These are phyloP conservation scores for Scolopax bukidnonensis DNA, from an alignment of 2,797 vertebrate genomes.

Conservation along the genomic window DNA sequence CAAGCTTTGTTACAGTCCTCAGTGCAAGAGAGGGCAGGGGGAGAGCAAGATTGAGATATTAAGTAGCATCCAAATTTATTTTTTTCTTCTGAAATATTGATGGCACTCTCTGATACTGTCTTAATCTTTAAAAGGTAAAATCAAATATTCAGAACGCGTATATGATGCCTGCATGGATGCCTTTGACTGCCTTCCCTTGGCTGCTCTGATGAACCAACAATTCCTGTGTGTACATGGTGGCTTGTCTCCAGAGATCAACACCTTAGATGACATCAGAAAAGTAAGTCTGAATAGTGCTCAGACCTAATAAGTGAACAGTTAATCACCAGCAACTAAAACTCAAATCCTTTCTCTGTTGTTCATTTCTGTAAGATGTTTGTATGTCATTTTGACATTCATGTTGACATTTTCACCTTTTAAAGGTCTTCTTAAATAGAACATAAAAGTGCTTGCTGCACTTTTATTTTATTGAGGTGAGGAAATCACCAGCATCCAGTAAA, in stretches of 20 bases:
- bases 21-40: not conserved
- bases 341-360: not conserved
- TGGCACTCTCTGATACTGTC: not conserved
- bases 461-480: not conserved
- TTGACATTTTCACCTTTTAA: not conserved
- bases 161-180: conserved; percentile 99
- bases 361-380: not conserved
- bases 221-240: conserved; percentile 98
- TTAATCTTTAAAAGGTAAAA: conserved; percentile 90
- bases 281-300: conserved; percentile 82
- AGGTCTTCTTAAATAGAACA: not conserved
- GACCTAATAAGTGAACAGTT: not conserved
- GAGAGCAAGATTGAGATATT: not conserved
- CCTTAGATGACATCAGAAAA: conserved; percentile 99
- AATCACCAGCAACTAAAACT: not conserved
- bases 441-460: not conserved
- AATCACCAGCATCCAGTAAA: not conserved
- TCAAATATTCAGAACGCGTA: conserved; percentile 98
- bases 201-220: conserved; percentile 99
- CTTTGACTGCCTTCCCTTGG: conserved; percentile 99
- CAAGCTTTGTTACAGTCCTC: not conserved
- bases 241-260: conserved; percentile 99
- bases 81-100: not conserved
- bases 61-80: not conserved
- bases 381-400: not conserved